Evolutionary conservation across 1,140 invertebrate species (phyloP).

Genomic region (Drosophila bipectinata): DNA sequence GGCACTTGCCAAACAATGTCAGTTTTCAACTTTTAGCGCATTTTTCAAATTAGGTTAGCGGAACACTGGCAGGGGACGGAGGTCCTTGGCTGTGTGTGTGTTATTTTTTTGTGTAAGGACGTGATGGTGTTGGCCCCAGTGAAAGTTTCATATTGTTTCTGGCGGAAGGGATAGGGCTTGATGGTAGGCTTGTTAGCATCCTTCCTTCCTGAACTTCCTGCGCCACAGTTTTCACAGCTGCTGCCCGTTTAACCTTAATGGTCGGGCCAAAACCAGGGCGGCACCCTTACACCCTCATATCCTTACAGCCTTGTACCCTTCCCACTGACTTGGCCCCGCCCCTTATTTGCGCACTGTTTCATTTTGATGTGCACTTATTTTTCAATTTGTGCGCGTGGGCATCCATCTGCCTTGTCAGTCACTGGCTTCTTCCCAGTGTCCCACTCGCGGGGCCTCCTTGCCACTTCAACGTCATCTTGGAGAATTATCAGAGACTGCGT

Average conservation of each 20-base stretch:
- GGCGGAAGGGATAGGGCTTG: slow-evolving; percentile 26
- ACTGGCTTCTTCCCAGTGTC: background rate
- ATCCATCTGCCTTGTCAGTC: slow-evolving; percentile 23
- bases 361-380: slow-evolving; percentile 69
- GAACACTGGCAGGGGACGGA: slow-evolving; percentile 22
- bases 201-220: slow-evolving; percentile 58
- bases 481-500: slow-evolving; percentile 57
- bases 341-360: slow-evolving; percentile 33
- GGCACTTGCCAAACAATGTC: slow-evolving; percentile 54
- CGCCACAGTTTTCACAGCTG: slow-evolving; percentile 43
- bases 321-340: background rate
- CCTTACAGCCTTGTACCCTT: slow-evolving; percentile 1
- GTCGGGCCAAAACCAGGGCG: slow-evolving; percentile 31
- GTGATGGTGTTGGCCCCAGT: slow-evolving; percentile 38
- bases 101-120: slow-evolving; percentile 5
- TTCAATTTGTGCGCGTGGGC: slow-evolving; percentile 65
- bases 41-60: slow-evolving; percentile 74
- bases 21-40: slow-evolving; percentile 68
- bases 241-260: slow-evolving; percentile 59
- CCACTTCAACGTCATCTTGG: slow-evolving; percentile 44
- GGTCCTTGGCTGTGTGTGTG: background rate
- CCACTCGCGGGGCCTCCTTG: slow-evolving; percentile 19
- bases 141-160: slow-evolving; percentile 66
- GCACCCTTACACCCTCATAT: slow-evolving; percentile 12
- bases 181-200: slow-evolving; percentile 56